Conservation (phyloP, 2,888 invertebrate species). For the Strigamia crassipes region DNA sequence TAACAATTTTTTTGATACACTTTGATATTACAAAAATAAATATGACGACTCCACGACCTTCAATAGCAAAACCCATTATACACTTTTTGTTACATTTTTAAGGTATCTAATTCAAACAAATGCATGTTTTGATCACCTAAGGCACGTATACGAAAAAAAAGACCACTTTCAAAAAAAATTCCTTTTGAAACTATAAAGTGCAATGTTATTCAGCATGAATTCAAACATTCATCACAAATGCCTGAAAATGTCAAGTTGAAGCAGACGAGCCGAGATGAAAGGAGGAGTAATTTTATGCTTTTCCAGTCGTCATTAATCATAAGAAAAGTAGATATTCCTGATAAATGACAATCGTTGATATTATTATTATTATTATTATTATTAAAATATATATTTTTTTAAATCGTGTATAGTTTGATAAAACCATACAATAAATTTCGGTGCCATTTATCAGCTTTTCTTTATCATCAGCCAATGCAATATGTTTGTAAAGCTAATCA, state of each 20-base stretch:
- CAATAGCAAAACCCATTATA: background rate
- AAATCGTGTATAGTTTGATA: background rate
- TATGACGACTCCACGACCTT: background rate
- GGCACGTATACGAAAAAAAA: background rate
- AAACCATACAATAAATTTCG: background rate
- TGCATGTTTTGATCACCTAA: conserved; percentile 27
- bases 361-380: conserved; percentile 15
- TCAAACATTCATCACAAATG: conserved; percentile 34
- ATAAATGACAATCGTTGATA: background rate
- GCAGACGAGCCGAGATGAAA: conserved; percentile 28
- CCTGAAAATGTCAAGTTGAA: conserved; percentile 39
- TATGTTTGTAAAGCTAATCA: conserved; percentile 32
- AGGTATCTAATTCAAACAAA: conserved; percentile 5
- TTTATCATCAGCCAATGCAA: conserved; percentile 25
- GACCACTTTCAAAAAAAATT: background rate
- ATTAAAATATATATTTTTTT: background rate
- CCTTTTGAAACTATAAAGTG: conserved; percentile 12
- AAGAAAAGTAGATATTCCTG: background rate
- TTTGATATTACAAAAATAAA: background rate
- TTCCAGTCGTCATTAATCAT: conserved; percentile 35
- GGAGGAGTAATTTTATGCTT: background rate
- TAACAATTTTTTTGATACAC: background rate
- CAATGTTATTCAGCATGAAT: conserved; percentile 21
- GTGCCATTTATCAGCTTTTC: conserved; percentile 34
- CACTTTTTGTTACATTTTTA: background rate